Conservation (phyloP, 2,113 vertebrate species). For the Grammomys surdaster region DNA sequence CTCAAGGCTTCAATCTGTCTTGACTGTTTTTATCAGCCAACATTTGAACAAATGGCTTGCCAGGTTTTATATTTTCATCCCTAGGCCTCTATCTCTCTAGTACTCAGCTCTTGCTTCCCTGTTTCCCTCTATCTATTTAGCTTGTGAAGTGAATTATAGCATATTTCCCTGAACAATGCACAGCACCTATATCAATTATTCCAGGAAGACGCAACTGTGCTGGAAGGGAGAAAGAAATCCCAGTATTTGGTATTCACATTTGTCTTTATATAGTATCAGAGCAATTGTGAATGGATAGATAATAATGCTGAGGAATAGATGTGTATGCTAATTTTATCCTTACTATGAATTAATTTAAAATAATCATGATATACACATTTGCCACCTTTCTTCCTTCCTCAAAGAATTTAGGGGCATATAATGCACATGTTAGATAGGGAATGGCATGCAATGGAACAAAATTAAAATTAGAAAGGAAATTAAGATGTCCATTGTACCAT, state of each 20-base stretch:
- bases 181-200: constrained; percentile 85
- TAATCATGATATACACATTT: constrained; percentile 68
- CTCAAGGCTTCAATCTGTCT: constrained; percentile 87
- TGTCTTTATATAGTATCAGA: constrained; percentile 71
- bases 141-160: constrained; percentile 87
- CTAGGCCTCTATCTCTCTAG: constrained; percentile 81
- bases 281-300: constrained; percentile 76
- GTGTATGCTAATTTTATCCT: constrained; percentile 79
- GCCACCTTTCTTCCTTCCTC: constrained; percentile 48
- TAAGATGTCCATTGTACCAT: constrained; percentile 63
- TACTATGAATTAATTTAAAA: constrained; percentile 79
- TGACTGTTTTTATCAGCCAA: constrained; percentile 87
- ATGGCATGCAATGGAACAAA: constrained; percentile 68
- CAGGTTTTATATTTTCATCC: constrained; percentile 87
- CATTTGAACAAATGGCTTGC: constrained; percentile 85
- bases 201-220: constrained; percentile 81
- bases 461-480: constrained; percentile 78
- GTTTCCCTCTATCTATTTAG: constrained; percentile 86
- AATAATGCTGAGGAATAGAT: constrained; percentile 75
- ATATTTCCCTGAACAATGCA: constrained; percentile 86
- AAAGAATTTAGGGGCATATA: constrained; percentile 56
- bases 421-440: background rate
- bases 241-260: constrained; percentile 77
- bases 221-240: constrained; percentile 73
- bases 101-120: constrained; percentile 84